These are phyloP conservation scores for Macrosteles quadrilineatus DNA, from an alignment of 1,140 invertebrate genomes.

Conservation along the genomic window DNA sequence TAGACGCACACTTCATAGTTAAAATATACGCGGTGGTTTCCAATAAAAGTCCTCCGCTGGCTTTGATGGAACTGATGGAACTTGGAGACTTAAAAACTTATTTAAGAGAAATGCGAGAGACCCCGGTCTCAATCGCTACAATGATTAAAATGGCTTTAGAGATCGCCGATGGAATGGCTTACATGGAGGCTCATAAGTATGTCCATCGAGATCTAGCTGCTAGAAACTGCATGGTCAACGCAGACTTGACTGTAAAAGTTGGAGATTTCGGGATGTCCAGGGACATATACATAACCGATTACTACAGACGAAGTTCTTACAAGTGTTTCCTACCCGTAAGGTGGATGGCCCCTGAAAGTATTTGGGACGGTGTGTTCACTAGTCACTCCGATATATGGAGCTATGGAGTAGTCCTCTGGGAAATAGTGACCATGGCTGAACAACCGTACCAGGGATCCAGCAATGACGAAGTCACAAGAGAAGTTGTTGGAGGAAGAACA, in stretches of 20 bases:
- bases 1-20: slow-evolving; percentile 92
- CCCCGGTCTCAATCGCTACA: slow-evolving; percentile 52
- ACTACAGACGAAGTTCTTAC: slow-evolving; percentile 92
- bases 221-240: slow-evolving; percentile 95
- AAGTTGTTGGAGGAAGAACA: slow-evolving; percentile 85
- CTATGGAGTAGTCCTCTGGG: slow-evolving; percentile 96
- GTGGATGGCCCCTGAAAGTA: slow-evolving; percentile 96
- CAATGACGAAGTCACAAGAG: slow-evolving; percentile 75
- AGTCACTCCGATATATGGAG: slow-evolving; percentile 95
- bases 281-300: slow-evolving; percentile 96
- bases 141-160: slow-evolving; percentile 87
- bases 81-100: slow-evolving; percentile 93
- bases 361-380: slow-evolving; percentile 93
- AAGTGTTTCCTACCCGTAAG: slow-evolving; percentile 75
- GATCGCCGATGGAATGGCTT: slow-evolving; percentile 99
- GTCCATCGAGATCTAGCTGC: slow-evolving; percentile 97
- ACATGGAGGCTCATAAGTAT: slow-evolving; percentile 90
- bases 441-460: slow-evolving; percentile 90
- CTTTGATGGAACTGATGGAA: slow-evolving; percentile 98
- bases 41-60: slow-evolving; percentile 82
- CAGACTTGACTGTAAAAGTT: slow-evolving; percentile 93
- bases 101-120: slow-evolving; percentile 59
- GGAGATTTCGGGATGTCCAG: slow-evolving; percentile 95
- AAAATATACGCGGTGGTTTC: slow-evolving; percentile 94
- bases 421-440: slow-evolving; percentile 95